A percentile compares a stretch with the other conserved stretches of the same genome.
Evolutionary conservation across 2,113 vertebrate species (phyloP).

Genomic region (Lucifuga dentata): DNA sequence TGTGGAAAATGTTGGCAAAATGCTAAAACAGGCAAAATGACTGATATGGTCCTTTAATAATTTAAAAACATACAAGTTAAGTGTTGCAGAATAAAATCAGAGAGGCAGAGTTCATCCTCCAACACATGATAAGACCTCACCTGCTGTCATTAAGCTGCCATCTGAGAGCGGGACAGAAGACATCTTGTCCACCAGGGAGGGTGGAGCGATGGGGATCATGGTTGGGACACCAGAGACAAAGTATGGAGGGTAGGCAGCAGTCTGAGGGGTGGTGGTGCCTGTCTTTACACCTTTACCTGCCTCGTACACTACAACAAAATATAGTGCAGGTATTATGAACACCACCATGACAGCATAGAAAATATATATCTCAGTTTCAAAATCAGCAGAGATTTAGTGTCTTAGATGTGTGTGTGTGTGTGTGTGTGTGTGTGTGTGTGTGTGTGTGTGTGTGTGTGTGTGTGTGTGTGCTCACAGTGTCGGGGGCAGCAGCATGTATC

Average conservation of each 20-base stretch:
- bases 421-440: too few relatives aligned
- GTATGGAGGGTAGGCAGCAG: constrained; percentile 90
- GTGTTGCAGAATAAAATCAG: too few relatives aligned
- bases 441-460: constrained; percentile 7
- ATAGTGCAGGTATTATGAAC: too few relatives aligned
- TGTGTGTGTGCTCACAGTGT: constrained; percentile 87
- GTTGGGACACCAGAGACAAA: constrained; percentile 92
- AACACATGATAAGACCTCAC: constrained; percentile 50
- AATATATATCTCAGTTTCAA: too few relatives aligned
- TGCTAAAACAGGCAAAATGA: not conserved
- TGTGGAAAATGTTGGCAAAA: not conserved
- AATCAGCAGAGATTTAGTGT: too few relatives aligned
- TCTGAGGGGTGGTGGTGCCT: constrained; percentile 81
- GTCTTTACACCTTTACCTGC: constrained; percentile 95
- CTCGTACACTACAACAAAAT: constrained; percentile 89
- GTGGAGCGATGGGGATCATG: constrained; percentile 88
- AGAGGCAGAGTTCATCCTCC: not conserved
- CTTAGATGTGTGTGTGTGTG: too few relatives aligned
- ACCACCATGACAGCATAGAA: too few relatives aligned
- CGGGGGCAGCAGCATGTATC: constrained; percentile 96
- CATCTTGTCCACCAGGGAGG: constrained; percentile 91
- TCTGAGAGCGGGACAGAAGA: constrained; percentile 83
- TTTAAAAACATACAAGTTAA: constrained; percentile 20
- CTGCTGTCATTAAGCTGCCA: constrained; percentile 66
- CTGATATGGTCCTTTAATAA: not conserved